Evolutionary conservation across 2,888 invertebrate species (phyloP), one percentile per base, ranked within the genome.

Genomic region (Apodemia mormo): DNA sequence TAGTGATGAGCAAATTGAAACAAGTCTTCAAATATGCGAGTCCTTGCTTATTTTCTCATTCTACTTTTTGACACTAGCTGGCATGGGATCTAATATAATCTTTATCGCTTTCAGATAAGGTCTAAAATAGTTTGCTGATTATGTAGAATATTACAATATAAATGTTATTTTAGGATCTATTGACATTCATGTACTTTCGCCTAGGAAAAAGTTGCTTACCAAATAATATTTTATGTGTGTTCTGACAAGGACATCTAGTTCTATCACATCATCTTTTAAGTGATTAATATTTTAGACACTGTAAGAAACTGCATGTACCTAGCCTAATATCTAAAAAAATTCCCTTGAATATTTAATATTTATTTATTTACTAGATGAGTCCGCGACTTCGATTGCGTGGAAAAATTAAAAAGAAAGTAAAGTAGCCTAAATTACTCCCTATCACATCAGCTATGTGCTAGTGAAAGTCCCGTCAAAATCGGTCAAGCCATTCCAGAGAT

Each of bases 1-100:
- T 85, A 86, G 85, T 85, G 83, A 85, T 85, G 83, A 81, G 81
- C 77, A 80, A 82, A 82, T 80, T 78, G 80, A 79, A 81, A 82
- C 80, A 22, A 79, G 79, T 81, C 79, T 80, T 78, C 73, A 84
- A 80, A 78, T 77, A 80, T 78, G 80, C 76, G 80, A 80, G 76
- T 74, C 22, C 22, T 80, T 40, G 40, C 40, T 40, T 40, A 40
- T 40, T 40, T 40, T 40, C 79, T 80, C 76, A n/a, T 22, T 54
- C 2, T 22, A 54, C n/a, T 22, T 22, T 54, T 54, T 54, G 8
- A 54, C n/a, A 54, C n/a, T 54, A n/a, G 3, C 22, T 54, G 7
- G n/a, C 54, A 54, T 29, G 22, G 29, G 45, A 76, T 73, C 78
- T 84, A 77, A 79, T 67, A 3, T 65, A 1, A 56, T 2, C 43